Evolutionary conservation across 2,888 invertebrate genomes (phyloP), one percentile per base, ranked within the genome.

Genomic region (Ectemnius lituratus): DNA sequence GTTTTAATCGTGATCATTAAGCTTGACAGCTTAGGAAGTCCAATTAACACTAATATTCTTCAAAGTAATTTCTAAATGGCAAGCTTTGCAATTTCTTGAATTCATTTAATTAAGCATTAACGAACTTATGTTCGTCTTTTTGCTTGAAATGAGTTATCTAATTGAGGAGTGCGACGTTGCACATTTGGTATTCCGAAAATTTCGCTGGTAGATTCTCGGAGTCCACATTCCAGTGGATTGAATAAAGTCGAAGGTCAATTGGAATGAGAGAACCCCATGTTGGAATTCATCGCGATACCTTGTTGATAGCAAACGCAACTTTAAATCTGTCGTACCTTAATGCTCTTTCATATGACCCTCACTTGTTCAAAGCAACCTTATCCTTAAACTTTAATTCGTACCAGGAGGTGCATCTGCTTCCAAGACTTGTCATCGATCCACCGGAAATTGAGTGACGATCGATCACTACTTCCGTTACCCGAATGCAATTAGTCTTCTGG

Each of bases 361-460:
- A 56, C 66, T 68, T 69, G 8, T 11, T 20, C 45, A 45, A 61
- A 66, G 62, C 27, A 37, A 37, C 37, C 37, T 8, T 37, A 37
- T 37, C 28, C 28, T 37, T 37, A 37, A 37, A 37, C 37, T 37
- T 37, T 16, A 47, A 20, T 23, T 46, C 28, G 18, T n/a, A 8
- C 16, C 57, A 23, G 8, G 37, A 27, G 63, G 11, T 60, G 14
- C 59, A 16, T n/a, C 14, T 13, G 59, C 14, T n/a, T 47, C 45
- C 62, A n/a, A 28, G 16, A 18, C 2, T 11, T 59, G 52, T 28
- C 73, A 49, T 18, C 16, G 67, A 56, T 37, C 52, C 46, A 59
- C 70, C 74, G 82, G 81, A 81, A 76, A 70, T 72, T 52, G 56
- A 72, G 70, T 62, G 47, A 66, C 27, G 58, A 56, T 0, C 62